Evolutionary conservation across 2,888 invertebrate species (phyloP).

Genomic region (Morpho deidamia): DNA sequence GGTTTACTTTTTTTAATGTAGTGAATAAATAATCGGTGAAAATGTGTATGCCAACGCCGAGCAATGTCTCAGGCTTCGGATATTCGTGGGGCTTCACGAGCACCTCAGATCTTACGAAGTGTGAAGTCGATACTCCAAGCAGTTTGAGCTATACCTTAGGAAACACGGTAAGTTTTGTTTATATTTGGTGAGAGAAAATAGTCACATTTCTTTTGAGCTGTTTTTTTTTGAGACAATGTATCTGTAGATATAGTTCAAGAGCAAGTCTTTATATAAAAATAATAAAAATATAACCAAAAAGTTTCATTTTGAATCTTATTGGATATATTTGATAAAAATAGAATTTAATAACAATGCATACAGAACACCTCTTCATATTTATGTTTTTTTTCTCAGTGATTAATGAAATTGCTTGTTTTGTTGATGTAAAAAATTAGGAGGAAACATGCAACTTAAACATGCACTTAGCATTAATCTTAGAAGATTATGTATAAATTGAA

Average conservation of each 20-base stretch:
- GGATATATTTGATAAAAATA: background rate
- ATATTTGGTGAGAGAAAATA: background rate
- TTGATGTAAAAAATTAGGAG: too few species aligned
- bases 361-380: background rate
- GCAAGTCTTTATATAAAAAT: too few species aligned
- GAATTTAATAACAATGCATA: too few species aligned
- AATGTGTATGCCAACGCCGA: constrained; percentile 78
- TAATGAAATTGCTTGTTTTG: too few species aligned
- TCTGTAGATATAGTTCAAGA: too few species aligned
- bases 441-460: too few species aligned
- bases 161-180: constrained; percentile 56
- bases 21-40: constrained; percentile 45
- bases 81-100: constrained; percentile 76
- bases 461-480: too few species aligned
- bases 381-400: too few species aligned
- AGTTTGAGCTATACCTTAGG: constrained; percentile 73
- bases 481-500: too few species aligned
- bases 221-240: too few species aligned
- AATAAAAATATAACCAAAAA: background rate
- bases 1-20: constrained; percentile 50
- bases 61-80: constrained; percentile 73
- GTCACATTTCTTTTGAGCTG: too few species aligned
- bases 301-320: background rate
- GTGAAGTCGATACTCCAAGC: constrained; percentile 71
- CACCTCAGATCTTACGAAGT: constrained; percentile 66